A percentile compares a stretch with the other conserved stretches of the same genome.
Evolutionary conservation across 2,888 invertebrate genomes (phyloP).

Genomic region (Embidobia sp.): DNA sequence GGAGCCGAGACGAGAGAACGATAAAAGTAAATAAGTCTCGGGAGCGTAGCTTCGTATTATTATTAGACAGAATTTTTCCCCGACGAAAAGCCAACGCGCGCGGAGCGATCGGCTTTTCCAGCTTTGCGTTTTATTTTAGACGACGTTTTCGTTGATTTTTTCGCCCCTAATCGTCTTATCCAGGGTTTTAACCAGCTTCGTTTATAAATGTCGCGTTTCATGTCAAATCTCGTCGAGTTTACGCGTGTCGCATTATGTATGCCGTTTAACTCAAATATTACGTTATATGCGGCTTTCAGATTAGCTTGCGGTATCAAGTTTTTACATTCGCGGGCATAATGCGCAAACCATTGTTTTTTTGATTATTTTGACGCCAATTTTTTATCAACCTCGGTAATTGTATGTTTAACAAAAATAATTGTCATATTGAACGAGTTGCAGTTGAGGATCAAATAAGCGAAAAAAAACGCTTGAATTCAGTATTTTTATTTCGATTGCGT

Average conservation of each 20-base stretch:
- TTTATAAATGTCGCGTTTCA: slow-evolving; percentile 42
- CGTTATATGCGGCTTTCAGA: background rate
- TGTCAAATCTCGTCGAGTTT: slow-evolving; percentile 39
- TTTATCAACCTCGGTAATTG: no score
- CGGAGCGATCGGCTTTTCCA: slow-evolving; percentile 32
- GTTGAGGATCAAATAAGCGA: no score
- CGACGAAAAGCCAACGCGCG: slow-evolving; percentile 19
- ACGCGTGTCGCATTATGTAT: slow-evolving; percentile 39
- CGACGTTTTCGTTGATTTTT: slow-evolving; percentile 25
- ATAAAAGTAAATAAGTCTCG: slow-evolving; percentile 58
- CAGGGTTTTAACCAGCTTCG: slow-evolving; percentile 16
- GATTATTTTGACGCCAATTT: no score
- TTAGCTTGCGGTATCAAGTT: background rate
- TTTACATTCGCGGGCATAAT: slow-evolving; percentile 1
- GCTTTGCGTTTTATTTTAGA: slow-evolving; percentile 39
- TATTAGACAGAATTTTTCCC: slow-evolving; percentile 42
- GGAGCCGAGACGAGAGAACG: slow-evolving; percentile 18
- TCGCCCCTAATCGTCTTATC: slow-evolving; percentile 38
- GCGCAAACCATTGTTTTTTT: no score
- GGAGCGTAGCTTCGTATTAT: slow-evolving; percentile 43
- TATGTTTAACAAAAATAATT: no score
- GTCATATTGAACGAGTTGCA: no score
- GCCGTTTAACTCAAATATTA: slow-evolving; percentile 24
- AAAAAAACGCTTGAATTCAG: no score
- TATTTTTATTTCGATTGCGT: no score